phyloP scores from a whole-genome alignment of 1,140 invertebrate genomes.

The Drosophila setifemur region DNA sequence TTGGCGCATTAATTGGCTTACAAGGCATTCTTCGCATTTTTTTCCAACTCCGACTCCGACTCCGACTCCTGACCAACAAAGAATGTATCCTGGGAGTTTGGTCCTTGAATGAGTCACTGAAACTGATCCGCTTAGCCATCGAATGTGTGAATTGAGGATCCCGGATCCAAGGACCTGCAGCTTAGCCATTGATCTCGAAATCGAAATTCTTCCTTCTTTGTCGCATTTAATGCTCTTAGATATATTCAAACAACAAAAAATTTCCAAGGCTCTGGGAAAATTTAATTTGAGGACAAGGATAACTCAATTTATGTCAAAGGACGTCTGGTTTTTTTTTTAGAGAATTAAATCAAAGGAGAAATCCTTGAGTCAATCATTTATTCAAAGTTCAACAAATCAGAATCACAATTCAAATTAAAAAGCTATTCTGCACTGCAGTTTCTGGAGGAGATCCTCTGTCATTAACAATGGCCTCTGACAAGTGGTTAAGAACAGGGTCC shows the following conservation, averaged over 20 bases:
- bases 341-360: too few species aligned
- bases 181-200: slow-evolving; percentile 7
- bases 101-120: slow-evolving; percentile 16
- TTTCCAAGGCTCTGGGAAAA: slow-evolving; percentile 14
- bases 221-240: slow-evolving; percentile 27
- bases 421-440: not conserved
- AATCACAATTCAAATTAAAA: slow-evolving; percentile 62
- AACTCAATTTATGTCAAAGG: slow-evolving; percentile 35
- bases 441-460: slow-evolving; percentile 8
- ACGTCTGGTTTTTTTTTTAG: not conserved
- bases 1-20: slow-evolving; percentile 77
- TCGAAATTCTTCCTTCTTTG: too few species aligned
- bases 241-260: not conserved
- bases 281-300: slow-evolving; percentile 25
- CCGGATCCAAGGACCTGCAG: slow-evolving; percentile 5
- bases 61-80: slow-evolving; percentile 17
- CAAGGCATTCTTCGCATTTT: slow-evolving; percentile 61
- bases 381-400: too few species aligned
- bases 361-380: slow-evolving; percentile 41
- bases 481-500: slow-evolving; percentile 24
- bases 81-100: not conserved
- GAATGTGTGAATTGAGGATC: slow-evolving; percentile 29
- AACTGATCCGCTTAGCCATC: slow-evolving; percentile 5
- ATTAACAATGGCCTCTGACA: slow-evolving; percentile 42
- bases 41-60: slow-evolving; percentile 8